phyloP scores from a whole-genome alignment of 2,113 vertebrate genomes.

The Pituophis catenifer region DNA sequence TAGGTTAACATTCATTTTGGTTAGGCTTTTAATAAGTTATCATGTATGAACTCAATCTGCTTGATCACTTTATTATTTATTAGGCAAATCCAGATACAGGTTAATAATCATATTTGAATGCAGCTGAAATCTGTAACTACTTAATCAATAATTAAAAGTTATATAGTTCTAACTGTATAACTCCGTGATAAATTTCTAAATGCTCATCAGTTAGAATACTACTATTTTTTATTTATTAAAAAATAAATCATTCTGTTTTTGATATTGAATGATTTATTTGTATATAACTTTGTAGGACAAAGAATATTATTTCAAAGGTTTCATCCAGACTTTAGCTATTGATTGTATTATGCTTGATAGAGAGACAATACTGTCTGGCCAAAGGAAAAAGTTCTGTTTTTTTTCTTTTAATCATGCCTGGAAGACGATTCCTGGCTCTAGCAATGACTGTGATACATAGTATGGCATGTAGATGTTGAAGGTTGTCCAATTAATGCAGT shows the following conservation, averaged over 20 bases:
- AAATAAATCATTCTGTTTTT: neutral
- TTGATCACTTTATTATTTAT: neutral
- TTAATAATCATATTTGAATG: neutral
- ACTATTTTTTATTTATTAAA: neutral
- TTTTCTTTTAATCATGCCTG: neutral
- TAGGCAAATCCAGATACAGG: neutral
- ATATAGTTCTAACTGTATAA: neutral
- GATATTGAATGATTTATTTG: neutral
- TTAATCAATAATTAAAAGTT: neutral
- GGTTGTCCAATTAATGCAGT: neutral
- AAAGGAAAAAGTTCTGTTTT: neutral
- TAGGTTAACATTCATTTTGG: neutral
- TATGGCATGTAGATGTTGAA: neutral
- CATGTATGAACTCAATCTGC: neutral
- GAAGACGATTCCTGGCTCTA: neutral
- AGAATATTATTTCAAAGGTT: neutral
- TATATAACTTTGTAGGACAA: neutral
- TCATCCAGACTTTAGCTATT: neutral
- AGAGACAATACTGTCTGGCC: no score
- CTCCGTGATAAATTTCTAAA: neutral
- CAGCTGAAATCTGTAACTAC: neutral
- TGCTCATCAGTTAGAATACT: neutral
- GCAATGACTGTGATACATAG: neutral
- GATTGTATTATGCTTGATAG: no score
- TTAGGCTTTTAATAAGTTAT: neutral